Conservation (phyloP, 2,113 vertebrate species). For the Eupsittula cactorum region DNA sequence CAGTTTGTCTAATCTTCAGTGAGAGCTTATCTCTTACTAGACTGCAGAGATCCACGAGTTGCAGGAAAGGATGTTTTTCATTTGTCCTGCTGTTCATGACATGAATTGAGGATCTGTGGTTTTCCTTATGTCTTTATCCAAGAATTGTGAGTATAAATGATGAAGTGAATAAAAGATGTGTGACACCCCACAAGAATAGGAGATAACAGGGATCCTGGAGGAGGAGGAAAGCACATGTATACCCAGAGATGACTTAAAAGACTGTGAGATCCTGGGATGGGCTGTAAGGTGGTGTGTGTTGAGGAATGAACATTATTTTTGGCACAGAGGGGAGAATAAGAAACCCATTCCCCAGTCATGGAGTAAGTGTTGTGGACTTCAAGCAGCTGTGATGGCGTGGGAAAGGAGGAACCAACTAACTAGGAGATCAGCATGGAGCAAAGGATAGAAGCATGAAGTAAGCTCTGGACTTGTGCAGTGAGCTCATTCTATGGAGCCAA, state of each 20-base stretch:
- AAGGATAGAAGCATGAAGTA: background rate
- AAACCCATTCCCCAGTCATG: background rate
- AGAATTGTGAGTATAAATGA: background rate
- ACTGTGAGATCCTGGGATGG: background rate
- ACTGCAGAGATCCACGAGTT: background rate
- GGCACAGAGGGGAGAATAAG: background rate
- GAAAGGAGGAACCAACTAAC: background rate
- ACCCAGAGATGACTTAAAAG: background rate
- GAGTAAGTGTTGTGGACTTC: background rate
- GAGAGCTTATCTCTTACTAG: background rate
- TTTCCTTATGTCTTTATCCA: background rate
- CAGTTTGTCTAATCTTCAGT: conserved; percentile 20
- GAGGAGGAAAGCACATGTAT: background rate
- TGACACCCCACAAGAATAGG: background rate
- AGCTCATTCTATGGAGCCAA: background rate
- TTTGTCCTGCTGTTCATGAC: conserved; percentile 15
- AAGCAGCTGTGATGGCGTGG: background rate
- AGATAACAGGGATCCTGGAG: background rate
- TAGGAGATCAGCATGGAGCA: background rate
- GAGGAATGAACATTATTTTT: background rate
- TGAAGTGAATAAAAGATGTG: background rate
- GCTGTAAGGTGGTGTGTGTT: background rate
- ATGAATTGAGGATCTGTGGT: background rate
- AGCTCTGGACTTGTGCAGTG: background rate
- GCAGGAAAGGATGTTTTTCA: background rate